Conservation (phyloP, 1,140 invertebrate genomes). For the Paralvinella palmiformis region DNA sequence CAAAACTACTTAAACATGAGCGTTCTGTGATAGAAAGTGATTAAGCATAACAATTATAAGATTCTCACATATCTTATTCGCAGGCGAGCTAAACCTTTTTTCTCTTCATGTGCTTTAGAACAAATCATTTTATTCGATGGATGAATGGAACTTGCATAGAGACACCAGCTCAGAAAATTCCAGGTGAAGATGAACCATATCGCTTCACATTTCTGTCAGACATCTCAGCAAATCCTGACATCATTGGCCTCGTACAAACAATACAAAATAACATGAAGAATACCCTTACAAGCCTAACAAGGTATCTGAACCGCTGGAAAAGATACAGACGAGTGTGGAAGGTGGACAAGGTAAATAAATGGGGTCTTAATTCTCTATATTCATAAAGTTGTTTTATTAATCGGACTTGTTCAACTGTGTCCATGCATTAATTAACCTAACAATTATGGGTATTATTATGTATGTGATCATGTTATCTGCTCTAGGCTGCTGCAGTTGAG, state of each 20-base stretch:
- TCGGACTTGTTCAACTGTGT: no score
- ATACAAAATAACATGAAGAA: constrained; percentile 62
- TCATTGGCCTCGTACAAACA: constrained; percentile 62
- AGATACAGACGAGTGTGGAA: constrained; percentile 74
- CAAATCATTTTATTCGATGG: constrained; percentile 74
- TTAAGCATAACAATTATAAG: not conserved
- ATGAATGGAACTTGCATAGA: constrained; percentile 73
- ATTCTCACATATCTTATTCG: not conserved
- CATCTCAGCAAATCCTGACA: constrained; percentile 60
- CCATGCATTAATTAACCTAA: no score
- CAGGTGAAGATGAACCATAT: constrained; percentile 55
- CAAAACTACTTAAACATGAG: no score
- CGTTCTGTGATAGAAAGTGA: no score
- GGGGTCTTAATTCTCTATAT: no score
- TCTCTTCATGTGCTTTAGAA: constrained; percentile 48
- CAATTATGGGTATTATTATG: no score
- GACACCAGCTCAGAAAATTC: constrained; percentile 58
- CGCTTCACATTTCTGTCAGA: constrained; percentile 71
- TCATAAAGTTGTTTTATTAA: no score
- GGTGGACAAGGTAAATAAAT: constrained; percentile 66
- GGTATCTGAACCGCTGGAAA: constrained; percentile 68
- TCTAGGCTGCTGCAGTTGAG: constrained; percentile 50
- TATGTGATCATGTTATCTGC: constrained; percentile 12
- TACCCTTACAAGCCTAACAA: constrained; percentile 58
- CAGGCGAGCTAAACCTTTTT: no score